Evolutionary conservation across 2,888 invertebrate genomes (phyloP).

Genomic region (Erpobdella octoculata): DNA sequence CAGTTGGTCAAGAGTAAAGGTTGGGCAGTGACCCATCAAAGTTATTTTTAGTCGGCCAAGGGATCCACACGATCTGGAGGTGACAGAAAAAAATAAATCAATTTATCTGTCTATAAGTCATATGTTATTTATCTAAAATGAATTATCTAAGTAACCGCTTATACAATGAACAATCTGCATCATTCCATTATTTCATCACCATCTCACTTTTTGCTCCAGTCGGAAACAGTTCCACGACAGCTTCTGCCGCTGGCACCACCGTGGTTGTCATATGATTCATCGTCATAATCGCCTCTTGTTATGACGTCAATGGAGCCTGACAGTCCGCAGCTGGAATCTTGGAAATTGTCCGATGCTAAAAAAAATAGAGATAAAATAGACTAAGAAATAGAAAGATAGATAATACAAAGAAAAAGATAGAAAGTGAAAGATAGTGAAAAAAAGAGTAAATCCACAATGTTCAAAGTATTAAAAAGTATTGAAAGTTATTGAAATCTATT

Average conservation of each 20-base stretch:
- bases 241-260: neutral
- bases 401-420: too few species aligned
- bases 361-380: too few species aligned
- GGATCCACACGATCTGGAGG: neutral
- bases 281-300: neutral
- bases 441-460: too few species aligned
- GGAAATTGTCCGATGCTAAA: neutral
- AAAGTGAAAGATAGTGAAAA: too few species aligned
- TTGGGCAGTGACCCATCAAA: neutral
- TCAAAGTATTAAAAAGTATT: too few species aligned
- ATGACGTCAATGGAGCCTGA: neutral
- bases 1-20: too few species aligned
- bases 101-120: neutral
- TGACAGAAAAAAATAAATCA: neutral
- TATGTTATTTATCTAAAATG: neutral
- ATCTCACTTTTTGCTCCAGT: neutral
- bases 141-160: neutral
- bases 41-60: conserved; percentile 2
- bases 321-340: neutral
- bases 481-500: too few species aligned
- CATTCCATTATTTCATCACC: neutral
- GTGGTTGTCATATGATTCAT: neutral
- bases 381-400: too few species aligned
- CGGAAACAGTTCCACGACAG: too few species aligned
- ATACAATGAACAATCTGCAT: neutral